Base-by-base conservation (phyloP, 2,888 invertebrate species). In the Ochropleura plecta region DNA sequence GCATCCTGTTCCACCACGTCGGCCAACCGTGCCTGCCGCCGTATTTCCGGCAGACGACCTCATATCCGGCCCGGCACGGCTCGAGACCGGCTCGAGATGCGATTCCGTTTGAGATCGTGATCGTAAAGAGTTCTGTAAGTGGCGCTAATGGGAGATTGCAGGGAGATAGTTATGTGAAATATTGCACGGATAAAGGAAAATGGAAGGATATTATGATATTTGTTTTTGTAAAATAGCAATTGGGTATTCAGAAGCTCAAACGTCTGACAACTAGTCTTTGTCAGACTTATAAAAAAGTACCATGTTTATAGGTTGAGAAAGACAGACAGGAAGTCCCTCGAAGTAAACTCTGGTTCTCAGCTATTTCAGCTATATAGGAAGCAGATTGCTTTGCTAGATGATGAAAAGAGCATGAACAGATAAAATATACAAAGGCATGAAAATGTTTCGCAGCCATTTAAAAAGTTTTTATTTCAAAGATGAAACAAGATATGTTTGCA, bases 31-130 rank as follows among this genome's bases (percentile, higher is more conserved):
- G 48, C 63, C 53, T 69, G 62, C 64, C 55, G 66, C 67, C 72
- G 53, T 77, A 80, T 77, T 74, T 82, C 86, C 81, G 75, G 72
- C n/a, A 59, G 66, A 40, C 74, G 64, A 71, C 55, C 74, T 81
- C 77, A 86, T 84, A 81, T 86, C 87, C 87, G 85, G 72, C 42
- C 16, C 49, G 67, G 60, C 46, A 4, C 44, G 62, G 44, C 48
- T 65, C 67, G 55, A 64, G 57, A 30, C 64, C 30, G 30, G 49
- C 63, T 63, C 5, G 51, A 76, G 70, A 72, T 63, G 30, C 51
- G 57, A 67, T 51, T 40, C 51, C 64, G 64, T 57, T 68, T 71
- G 68, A 74, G 81, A 71, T 70, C 40, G 51, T 10, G 65, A 53
- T 68, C 63, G 49, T 57, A 40, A 65, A 51, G 59, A 67, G 59